Conservation (phyloP, 2,888 invertebrate species). For the Drosophila falleni region DNA sequence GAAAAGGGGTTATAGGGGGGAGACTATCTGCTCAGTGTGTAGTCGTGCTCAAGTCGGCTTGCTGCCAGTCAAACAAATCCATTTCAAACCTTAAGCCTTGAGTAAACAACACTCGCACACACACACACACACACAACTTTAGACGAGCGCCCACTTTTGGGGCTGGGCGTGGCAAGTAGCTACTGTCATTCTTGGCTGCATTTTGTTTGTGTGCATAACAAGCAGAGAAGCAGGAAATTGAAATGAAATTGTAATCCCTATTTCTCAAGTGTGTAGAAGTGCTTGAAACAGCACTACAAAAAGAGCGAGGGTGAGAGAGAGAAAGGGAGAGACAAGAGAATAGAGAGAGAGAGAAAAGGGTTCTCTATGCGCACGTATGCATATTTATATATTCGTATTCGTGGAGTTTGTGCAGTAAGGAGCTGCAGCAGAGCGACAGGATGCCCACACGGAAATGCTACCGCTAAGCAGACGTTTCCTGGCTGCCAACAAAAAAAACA, state of each 20-base stretch:
- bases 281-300: slow-evolving; percentile 24
- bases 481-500: slow-evolving; percentile 40
- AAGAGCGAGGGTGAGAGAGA: background rate
- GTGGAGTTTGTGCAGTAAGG: slow-evolving; percentile 8
- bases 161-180: slow-evolving; percentile 59
- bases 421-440: slow-evolving; percentile 18
- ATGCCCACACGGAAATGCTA: slow-evolving; percentile 66
- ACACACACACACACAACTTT: slow-evolving; percentile 15
- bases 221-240: slow-evolving; percentile 69
- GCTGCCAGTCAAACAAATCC: slow-evolving; percentile 80
- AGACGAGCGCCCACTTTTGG: slow-evolving; percentile 25
- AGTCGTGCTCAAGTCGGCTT: slow-evolving; percentile 68
- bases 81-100: slow-evolving; percentile 78
- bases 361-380: slow-evolving; percentile 59
- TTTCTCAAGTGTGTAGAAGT: slow-evolving; percentile 63
- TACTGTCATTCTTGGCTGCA: slow-evolving; percentile 55
- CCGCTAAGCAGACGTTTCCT: slow-evolving; percentile 72
- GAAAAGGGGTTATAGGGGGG: background rate
- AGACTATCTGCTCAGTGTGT: slow-evolving; percentile 47
- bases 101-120: slow-evolving; percentile 73
- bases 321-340: background rate
- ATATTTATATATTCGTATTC: slow-evolving; percentile 57
- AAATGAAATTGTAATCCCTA: slow-evolving; percentile 78
- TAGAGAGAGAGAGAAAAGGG: too few species aligned
- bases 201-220: slow-evolving; percentile 67